Evolutionary conservation across 2,797 vertebrate species (phyloP), one percentile per base, ranked within the genome.

Genomic region (Pampus argenteus): DNA sequence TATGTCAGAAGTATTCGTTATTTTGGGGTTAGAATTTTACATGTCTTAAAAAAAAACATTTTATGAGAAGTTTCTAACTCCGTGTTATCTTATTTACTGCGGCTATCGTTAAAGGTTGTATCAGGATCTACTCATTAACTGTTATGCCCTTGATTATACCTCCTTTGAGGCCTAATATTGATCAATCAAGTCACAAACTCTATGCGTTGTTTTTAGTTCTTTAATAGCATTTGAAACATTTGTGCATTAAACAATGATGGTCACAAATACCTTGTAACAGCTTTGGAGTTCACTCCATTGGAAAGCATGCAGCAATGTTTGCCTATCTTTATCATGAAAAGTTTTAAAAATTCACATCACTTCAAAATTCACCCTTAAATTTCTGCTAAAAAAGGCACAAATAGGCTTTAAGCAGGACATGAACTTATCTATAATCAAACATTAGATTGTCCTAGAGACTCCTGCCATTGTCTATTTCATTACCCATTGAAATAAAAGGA

Each of bases 321-420:
- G 40, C 15, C 9, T 38, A 18, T 36, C 40, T 78, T 42, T 56
- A 28, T 31, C 18, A 25, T 14, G 1, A 51, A 23, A 28, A 42
- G 2, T 7, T 40, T 36, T 44, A 36, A 34, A 62, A 62, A 45
- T 2, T n/a, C 20, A 51, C 17, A 4, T 49, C 38, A 63, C 38
- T 47, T 80, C 14, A 65, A 70, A 81, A 72, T 42, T 22, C 10
- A 25, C 20, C 51, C 34, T 76, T 86, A 42, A 82, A 55, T 81
- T 45, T 76, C 63, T 59, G 65, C 77, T 81, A 49, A 60, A 78
- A 78, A 88, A 89, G 89, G 84, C 87, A 89, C 84, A 64, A 38
- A 18, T 54, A 54, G 68, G 74, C 75, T 86, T 57, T 25, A 38
- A 81, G 66, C 71, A 76, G 15, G 45, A 42, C 56, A 60, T 48